These are phyloP conservation scores for Pandemis corylana DNA, from an alignment of 2,888 invertebrate genomes.

Conservation along the genomic window DNA sequence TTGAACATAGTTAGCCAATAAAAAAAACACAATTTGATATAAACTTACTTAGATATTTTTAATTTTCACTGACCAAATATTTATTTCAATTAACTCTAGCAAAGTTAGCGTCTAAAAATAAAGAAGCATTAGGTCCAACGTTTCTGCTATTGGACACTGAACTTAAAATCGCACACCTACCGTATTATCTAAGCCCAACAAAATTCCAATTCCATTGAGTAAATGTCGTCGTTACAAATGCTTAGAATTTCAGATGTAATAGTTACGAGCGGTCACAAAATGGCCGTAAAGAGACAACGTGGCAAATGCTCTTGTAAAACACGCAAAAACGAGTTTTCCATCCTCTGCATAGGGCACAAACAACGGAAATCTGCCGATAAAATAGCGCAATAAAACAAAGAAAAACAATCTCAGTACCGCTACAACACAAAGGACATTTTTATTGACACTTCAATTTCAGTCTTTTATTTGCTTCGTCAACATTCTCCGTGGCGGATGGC, in stretches of 20 bases:
- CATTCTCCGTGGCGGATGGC: conserved; percentile 7
- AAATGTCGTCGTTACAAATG: conserved; percentile 28
- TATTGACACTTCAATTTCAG: conserved; percentile 36
- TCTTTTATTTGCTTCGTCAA: conserved; percentile 31
- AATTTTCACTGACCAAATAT: no score
- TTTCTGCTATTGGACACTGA: background rate
- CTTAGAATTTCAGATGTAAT: conserved; percentile 27
- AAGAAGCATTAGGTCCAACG: background rate
- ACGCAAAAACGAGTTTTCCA: conserved; percentile 18
- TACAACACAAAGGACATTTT: conserved; percentile 33
- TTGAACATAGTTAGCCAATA: no score
- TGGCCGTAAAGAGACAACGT: conserved; percentile 24
- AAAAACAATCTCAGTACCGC: conserved; percentile 32
- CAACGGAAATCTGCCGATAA: background rate
- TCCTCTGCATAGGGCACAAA: conserved; percentile 17
- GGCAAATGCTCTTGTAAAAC: conserved; percentile 3
- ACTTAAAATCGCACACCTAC: conserved; percentile 1
- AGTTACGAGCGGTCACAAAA: conserved; percentile 35
- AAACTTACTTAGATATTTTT: no score
- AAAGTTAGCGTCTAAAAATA: background rate
- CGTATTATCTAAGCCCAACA: conserved; percentile 14
- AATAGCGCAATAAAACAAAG: conserved; percentile 29
- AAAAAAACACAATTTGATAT: no score
- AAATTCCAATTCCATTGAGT: conserved; percentile 33
- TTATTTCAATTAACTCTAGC: background rate